phyloP scores from a whole-genome alignment of 2,113 vertebrate species.

The Chloropsis cyanopogon region DNA sequence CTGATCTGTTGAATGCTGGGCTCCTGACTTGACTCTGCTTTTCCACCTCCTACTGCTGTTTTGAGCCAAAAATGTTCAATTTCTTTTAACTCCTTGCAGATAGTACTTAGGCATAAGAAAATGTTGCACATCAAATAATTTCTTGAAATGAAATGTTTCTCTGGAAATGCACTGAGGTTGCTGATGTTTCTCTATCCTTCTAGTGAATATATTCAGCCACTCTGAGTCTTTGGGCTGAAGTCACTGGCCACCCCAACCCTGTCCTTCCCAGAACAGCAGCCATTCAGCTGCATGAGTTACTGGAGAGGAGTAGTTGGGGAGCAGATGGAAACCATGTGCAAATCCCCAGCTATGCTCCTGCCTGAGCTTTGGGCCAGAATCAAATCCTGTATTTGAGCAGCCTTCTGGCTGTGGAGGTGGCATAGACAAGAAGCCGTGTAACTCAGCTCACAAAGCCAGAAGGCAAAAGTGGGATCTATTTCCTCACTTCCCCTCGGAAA shows the following conservation, averaged over 20 bases:
- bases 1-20: neutral
- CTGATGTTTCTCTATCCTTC: neutral
- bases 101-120: neutral
- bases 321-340: conserved; percentile 34
- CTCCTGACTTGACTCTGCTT: neutral
- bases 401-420: conserved; percentile 58
- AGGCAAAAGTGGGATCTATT: conserved; percentile 2
- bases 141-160: neutral
- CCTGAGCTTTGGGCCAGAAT: conserved; percentile 45
- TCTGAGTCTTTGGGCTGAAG: neutral
- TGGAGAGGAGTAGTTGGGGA: neutral
- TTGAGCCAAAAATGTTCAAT: neutral
- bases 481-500: conserved; percentile 1
- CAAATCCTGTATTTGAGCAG: conserved; percentile 46
- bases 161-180: neutral
- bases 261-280: neutral
- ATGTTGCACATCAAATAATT: neutral
- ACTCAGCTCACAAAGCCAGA: conserved; percentile 35
- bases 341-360: conserved; percentile 16
- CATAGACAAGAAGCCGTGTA: conserved; percentile 35
- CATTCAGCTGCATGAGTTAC: neutral
- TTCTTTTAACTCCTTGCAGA: neutral
- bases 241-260: neutral
- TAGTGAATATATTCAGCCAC: neutral
- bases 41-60: neutral